phyloP scores from a whole-genome alignment of 2,888 invertebrate genomes.

The Lasiommata megera region DNA sequence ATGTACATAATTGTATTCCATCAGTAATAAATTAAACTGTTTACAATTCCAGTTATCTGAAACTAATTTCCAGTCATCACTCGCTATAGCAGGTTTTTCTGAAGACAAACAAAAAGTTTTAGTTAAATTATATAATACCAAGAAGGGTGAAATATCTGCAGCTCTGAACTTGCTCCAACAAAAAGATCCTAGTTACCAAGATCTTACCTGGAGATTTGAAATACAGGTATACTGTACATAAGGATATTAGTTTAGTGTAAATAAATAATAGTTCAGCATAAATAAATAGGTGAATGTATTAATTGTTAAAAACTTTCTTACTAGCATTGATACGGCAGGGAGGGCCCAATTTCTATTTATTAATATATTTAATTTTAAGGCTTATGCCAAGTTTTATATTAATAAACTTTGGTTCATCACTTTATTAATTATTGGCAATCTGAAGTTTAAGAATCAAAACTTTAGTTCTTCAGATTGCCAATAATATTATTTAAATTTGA shows the following conservation, averaged over 20 bases:
- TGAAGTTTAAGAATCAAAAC: too few relatives aligned
- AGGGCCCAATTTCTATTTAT: too few relatives aligned
- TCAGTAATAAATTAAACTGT: background rate
- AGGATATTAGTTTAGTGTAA: too few relatives aligned
- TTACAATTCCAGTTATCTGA: constrained; percentile 55
- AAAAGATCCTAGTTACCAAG: constrained; percentile 63
- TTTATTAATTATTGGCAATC: too few relatives aligned
- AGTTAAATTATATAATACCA: constrained; percentile 81
- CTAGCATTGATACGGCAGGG: too few relatives aligned
- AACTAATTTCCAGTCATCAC: constrained; percentile 65
- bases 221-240: constrained; percentile 60
- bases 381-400: background rate
- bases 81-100: constrained; percentile 80
- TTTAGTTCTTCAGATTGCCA: too few relatives aligned
- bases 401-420: background rate
- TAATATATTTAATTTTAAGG: too few relatives aligned
- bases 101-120: constrained; percentile 82
- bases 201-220: constrained; percentile 72
- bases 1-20: too few relatives aligned
- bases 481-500: too few relatives aligned
- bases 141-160: constrained; percentile 76
- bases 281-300: too few relatives aligned
- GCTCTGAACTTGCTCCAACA: constrained; percentile 70
- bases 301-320: too few relatives aligned
- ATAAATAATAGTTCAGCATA: too few relatives aligned